Evolutionary conservation across 2,113 vertebrate species (phyloP).

Genomic region (Semicossyphus pulcher): DNA sequence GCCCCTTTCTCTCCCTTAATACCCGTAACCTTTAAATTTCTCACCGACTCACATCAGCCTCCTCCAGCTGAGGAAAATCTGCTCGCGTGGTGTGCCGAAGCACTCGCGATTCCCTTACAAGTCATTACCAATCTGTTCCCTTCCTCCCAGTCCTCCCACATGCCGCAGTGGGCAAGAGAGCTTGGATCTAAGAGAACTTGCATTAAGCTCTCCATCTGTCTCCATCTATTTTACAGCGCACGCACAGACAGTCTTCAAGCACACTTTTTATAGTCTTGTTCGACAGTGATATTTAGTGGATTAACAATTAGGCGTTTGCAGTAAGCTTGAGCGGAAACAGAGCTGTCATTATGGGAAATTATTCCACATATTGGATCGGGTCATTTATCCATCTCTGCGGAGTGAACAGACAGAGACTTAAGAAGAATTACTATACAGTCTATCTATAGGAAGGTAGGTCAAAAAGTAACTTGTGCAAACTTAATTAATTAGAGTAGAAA

Average conservation of each 20-base stretch:
- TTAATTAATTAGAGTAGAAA: too few species aligned
- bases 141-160: constrained; percentile 48
- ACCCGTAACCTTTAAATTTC: constrained; percentile 35
- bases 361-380: background rate
- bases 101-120: constrained; percentile 47
- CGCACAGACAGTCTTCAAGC: background rate
- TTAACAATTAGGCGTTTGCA: constrained; percentile 7
- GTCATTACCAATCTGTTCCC: constrained; percentile 66
- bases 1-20: constrained; percentile 30
- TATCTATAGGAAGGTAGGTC: background rate
- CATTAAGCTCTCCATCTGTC: constrained; percentile 48
- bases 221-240: constrained; percentile 7
- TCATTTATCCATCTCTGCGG: background rate
- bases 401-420: background rate
- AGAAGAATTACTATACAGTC: too few species aligned
- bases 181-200: constrained; percentile 23
- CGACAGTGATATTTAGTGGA: constrained; percentile 14
- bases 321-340: background rate
- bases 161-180: constrained; percentile 28
- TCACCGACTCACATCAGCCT: constrained; percentile 21
- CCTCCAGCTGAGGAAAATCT: constrained; percentile 48
- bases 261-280: constrained; percentile 28
- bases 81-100: constrained; percentile 29
- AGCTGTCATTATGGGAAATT: background rate
- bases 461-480: background rate